These are phyloP conservation scores for Muraenolepis orangiensis DNA, from an alignment of 2,797 vertebrate species.

Conservation along the genomic window DNA sequence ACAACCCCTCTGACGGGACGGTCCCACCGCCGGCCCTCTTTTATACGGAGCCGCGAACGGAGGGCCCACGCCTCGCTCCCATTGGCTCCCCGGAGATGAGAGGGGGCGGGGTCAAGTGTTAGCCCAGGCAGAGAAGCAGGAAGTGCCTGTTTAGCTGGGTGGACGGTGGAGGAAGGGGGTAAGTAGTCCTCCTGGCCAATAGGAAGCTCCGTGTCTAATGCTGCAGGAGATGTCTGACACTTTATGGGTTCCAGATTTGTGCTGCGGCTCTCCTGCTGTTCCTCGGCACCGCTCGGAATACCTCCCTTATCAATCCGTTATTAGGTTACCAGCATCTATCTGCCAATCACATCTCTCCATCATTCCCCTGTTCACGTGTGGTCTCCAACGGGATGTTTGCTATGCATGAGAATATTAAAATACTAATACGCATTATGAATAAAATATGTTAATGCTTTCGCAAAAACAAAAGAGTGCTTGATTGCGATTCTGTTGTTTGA, in stretches of 20 bases:
- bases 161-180: conserved; percentile 70
- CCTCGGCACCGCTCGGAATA: conserved; percentile 47
- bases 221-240: conserved; percentile 73
- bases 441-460: not conserved
- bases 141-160: conserved; percentile 59
- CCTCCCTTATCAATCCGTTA: conserved; percentile 41
- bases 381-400: not conserved
- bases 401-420: not conserved
- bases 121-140: conserved; percentile 58
- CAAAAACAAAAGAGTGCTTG: not conserved
- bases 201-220: conserved; percentile 67
- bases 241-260: conserved; percentile 89
- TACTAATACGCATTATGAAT: not conserved
- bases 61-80: conserved; percentile 41
- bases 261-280: conserved; percentile 42
- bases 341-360: not conserved
- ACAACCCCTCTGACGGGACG: conserved; percentile 72
- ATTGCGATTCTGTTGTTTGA: not conserved
- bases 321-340: conserved; percentile 15
- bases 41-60: conserved; percentile 60
- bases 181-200: conserved; percentile 67
- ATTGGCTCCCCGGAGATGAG: conserved; percentile 55
- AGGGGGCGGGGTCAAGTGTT: conserved; percentile 51
- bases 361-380: not conserved
- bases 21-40: conserved; percentile 57